Conservation (phyloP, 2,888 invertebrate species). For the Dasysyrphus albostriatus region DNA sequence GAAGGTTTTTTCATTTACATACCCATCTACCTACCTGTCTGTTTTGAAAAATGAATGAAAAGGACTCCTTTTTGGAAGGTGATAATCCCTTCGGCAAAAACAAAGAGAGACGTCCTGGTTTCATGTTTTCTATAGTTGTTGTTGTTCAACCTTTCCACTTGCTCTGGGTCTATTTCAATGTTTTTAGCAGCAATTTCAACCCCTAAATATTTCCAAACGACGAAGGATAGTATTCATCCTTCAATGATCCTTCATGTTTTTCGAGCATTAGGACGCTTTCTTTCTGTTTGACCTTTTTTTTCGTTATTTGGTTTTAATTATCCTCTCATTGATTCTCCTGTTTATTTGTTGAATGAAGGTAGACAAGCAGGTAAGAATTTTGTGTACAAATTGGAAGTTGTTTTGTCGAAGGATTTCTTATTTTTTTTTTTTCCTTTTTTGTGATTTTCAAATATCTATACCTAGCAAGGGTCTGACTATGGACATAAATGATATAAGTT, state of each 20-base stretch:
- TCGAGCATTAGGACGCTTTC: conserved; percentile 40
- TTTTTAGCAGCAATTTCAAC: conserved; percentile 21
- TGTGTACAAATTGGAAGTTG: conserved; percentile 58
- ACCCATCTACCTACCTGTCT: conserved; percentile 3
- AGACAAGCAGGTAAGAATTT: conserved; percentile 17
- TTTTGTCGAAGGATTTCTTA: conserved; percentile 1
- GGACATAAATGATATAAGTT: too few relatives aligned
- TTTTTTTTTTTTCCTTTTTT: neutral
- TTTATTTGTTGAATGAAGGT: conserved; percentile 29
- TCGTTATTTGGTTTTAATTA: conserved; percentile 68
- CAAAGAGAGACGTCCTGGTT: conserved; percentile 33
- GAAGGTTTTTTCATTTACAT: neutral
- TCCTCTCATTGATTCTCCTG: conserved; percentile 62
- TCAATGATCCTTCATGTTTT: conserved; percentile 25
- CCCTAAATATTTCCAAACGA: neutral
- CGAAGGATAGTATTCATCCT: conserved; percentile 11
- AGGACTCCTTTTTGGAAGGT: conserved; percentile 23
- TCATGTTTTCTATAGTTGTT: neutral
- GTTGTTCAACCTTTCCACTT: conserved; percentile 8
- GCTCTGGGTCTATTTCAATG: neutral
- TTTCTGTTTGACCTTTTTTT: conserved; percentile 71
- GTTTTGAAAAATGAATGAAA: neutral
- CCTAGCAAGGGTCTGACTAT: neutral
- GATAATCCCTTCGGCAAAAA: conserved; percentile 53
- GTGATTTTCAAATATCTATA: neutral